Percentiles rank a stretch among this genome's conserved stretches.
Conservation (phyloP, 2,888 invertebrate species). For the Amphipoea oculea region DNA sequence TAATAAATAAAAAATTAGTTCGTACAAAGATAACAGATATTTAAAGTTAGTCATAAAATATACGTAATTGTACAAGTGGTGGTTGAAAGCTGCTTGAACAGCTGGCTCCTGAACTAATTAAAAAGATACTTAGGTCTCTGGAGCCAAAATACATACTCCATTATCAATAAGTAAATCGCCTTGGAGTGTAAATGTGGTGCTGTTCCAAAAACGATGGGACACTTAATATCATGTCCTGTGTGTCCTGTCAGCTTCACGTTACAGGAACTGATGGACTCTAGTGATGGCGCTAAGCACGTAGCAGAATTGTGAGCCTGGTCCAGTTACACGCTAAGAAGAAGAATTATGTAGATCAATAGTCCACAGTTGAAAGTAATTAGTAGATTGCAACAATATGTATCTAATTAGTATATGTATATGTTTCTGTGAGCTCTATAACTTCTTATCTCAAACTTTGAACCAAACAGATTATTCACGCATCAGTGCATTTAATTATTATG, state of each 20-base stretch:
- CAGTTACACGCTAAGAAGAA: background rate
- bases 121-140: background rate
- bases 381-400: background rate
- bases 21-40: background rate
- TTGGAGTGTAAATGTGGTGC: background rate
- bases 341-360: background rate
- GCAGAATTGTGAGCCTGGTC: background rate
- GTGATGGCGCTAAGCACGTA: too few species aligned
- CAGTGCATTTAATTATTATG: background rate
- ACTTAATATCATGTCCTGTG: background rate
- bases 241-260: background rate
- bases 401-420: background rate
- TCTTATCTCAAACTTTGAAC: background rate
- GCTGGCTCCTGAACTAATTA: too few species aligned
- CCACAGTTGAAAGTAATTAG: background rate
- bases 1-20: background rate
- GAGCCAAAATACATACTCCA: background rate
- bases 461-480: background rate
- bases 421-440: background rate
- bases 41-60: too few species aligned
- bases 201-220: background rate
- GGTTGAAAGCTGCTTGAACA: too few species aligned
- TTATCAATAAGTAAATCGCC: background rate
- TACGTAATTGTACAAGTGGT: background rate
- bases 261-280: background rate